Conservation (phyloP, 2,888 invertebrate species). For the Nezara viridula region DNA sequence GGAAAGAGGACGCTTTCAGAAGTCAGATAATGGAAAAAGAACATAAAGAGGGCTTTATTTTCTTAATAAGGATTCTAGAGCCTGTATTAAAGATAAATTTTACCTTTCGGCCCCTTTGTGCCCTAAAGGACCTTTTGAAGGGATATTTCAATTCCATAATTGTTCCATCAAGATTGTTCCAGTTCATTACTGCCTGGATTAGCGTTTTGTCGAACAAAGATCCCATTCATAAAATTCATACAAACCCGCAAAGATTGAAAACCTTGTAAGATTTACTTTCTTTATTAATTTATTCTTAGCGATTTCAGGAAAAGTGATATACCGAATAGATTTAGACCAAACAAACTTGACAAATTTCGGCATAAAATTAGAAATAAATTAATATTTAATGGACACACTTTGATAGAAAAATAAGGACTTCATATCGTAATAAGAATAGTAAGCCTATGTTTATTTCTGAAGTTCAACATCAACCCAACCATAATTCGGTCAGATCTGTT, state of each 20-base stretch:
- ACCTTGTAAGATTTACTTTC: not conserved
- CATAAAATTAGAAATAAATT: no score
- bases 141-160: not conserved
- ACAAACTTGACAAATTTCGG: no score
- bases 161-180: no score
- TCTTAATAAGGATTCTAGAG: not conserved
- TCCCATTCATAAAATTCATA: not conserved
- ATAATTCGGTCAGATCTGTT: no score
- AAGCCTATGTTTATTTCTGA: no score
- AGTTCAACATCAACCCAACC: no score
- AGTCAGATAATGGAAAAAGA: not conserved
- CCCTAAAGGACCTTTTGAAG: not conserved
- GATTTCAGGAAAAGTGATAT: no score
- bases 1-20: not conserved
- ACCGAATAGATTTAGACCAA: no score
- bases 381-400: no score
- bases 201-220: not conserved
- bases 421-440: no score
- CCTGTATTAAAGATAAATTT: conserved; percentile 1
- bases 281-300: no score
- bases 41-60: not conserved
- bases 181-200: not conserved
- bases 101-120: not conserved
- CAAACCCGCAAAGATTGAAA: not conserved
- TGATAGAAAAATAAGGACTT: no score